These are phyloP conservation scores for Amia ocellicauda DNA, from an alignment of 2,113 vertebrate species.

Conservation along the genomic window DNA sequence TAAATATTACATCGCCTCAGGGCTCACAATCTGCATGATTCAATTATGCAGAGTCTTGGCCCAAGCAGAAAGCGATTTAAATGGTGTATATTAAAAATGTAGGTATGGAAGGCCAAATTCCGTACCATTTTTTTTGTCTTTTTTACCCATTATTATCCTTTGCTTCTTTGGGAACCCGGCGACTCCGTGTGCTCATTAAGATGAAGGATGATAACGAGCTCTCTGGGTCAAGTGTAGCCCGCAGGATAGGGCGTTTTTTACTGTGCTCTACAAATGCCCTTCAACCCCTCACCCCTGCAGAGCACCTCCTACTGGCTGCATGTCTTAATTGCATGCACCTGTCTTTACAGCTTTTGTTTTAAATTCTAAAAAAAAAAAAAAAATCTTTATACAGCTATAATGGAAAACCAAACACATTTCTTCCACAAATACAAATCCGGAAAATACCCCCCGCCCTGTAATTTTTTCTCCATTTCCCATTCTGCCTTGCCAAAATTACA, in stretches of 20 bases:
- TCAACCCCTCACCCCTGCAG: neutral
- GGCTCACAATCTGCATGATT: slow-evolving; percentile 42
- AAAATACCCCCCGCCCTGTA: too few species aligned
- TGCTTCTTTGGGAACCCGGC: neutral
- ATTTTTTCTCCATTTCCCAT: too few species aligned
- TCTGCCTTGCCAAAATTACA: too few species aligned
- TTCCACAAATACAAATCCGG: too few species aligned
- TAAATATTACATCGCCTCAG: slow-evolving; percentile 42
- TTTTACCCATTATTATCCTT: neutral
- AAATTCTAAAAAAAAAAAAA: too few species aligned
- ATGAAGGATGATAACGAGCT: neutral
- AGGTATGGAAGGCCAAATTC: neutral
- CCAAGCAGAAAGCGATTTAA: slow-evolving; percentile 20
- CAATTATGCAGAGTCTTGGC: slow-evolving; percentile 36
- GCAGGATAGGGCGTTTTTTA: neutral
- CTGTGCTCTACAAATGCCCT: neutral
- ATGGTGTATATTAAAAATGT: slow-evolving; percentile 1
- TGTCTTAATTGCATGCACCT: too few species aligned
- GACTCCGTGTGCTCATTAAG: neutral
- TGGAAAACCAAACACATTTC: too few species aligned
- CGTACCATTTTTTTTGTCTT: slow-evolving; percentile 1
- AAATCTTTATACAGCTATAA: too few species aligned
- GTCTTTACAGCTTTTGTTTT: too few species aligned
- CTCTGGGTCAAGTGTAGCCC: slow-evolving; percentile 1
- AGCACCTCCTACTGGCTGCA: too few species aligned